These are phyloP conservation scores for Sarotherodon lohbergeri DNA, from an alignment of 2,113 vertebrate genomes.

Conservation along the genomic window DNA sequence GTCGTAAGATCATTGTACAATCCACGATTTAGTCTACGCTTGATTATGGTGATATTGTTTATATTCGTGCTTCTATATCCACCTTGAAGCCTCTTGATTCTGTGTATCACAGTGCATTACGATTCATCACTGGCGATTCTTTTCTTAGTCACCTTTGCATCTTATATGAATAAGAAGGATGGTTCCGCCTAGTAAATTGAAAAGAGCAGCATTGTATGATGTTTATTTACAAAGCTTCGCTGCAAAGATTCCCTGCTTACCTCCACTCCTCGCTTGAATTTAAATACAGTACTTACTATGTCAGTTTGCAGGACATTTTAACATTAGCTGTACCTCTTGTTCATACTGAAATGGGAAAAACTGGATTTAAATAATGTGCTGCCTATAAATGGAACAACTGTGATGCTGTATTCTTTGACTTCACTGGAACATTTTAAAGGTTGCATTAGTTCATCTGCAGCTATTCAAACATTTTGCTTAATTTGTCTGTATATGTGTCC, in stretches of 20 bases:
- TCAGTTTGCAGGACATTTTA: not conserved
- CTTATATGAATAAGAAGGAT: not conserved
- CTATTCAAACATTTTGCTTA: not conserved
- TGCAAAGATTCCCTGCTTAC: not conserved
- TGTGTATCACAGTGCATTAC: not conserved
- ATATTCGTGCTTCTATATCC: not conserved
- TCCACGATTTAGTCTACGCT: rapidly evolving
- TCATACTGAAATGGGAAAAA: not conserved
- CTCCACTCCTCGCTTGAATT: not conserved
- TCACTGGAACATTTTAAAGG: not conserved
- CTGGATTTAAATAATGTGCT: not conserved
- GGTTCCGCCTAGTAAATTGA: not conserved
- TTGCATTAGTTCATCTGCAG: not conserved
- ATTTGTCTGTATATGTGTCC: not conserved
- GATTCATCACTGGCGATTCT: not conserved
- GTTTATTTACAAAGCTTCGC: not conserved
- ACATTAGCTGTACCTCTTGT: not conserved
- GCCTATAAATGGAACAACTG: not conserved
- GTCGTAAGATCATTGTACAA: not conserved
- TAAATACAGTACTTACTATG: not conserved
- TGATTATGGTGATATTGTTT: not conserved
- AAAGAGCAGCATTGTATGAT: not conserved
- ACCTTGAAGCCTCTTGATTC: not conserved
- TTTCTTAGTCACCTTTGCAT: not conserved
- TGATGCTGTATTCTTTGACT: not conserved